Conservation (phyloP, 1,140 invertebrate species). For the Linepithema humile region DNA sequence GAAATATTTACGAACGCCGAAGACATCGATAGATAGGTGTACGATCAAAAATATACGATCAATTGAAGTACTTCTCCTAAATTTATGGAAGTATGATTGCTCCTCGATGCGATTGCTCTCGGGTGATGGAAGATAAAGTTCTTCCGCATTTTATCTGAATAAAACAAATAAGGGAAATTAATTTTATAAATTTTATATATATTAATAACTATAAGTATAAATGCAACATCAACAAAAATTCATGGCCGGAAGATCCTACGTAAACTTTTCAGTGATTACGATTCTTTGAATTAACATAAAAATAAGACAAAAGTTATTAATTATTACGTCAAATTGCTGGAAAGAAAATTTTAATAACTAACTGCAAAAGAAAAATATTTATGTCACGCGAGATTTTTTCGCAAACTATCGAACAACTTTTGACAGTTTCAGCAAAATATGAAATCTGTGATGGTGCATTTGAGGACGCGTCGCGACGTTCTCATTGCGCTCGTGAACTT, state of each 20-base stretch:
- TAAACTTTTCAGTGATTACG: not conserved
- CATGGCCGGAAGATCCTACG: not conserved
- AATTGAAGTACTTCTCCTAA: not conserved
- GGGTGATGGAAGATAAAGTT: not conserved
- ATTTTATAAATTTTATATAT: not conserved
- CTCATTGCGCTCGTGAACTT: conserved; percentile 41
- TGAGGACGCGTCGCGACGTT: not conserved
- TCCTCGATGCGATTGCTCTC: not conserved
- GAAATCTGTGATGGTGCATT: not conserved
- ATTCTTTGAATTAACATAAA: not conserved
- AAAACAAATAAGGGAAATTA: not conserved
- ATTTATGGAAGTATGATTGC: conserved; percentile 19
- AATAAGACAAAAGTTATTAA: not conserved
- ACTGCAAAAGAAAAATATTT: not conserved
- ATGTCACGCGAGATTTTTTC: not conserved
- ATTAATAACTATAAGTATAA: conserved; percentile 8
- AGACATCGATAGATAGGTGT: not conserved
- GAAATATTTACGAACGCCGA: conserved; percentile 2
- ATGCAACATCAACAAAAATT: not conserved
- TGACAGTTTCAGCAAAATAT: not conserved
- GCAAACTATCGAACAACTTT: not conserved
- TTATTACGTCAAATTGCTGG: not conserved
- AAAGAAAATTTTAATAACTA: not conserved
- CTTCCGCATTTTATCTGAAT: not conserved
- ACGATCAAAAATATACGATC: conserved; percentile 19